Base-by-base conservation (phyloP, 2,888 invertebrate genomes). In the Drosophila bunnanda region DNA sequence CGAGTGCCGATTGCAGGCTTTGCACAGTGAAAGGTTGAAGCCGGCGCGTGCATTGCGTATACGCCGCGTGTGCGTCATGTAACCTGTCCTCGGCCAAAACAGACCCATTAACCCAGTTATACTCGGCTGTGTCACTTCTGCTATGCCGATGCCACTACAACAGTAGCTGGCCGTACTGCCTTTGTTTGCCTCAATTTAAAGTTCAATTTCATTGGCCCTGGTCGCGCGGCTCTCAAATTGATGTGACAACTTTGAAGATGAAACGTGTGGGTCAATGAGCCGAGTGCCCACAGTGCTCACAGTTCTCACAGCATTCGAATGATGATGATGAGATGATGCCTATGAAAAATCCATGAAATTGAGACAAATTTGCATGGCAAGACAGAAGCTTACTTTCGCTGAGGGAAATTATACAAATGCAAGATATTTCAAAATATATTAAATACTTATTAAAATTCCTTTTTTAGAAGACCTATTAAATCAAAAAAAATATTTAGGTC, bases 141-240 rank as follows among this genome's bases (percentile, higher is more conserved):
- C 50, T 22, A 20, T 53, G n/a, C 60, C 54, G 10, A 32, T 70
- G 67, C 43, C 46, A 38, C 56, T 57, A 32, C 64, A 12, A 10
- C 32, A 25, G 25, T 25, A 25, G 25, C 25, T 25, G 25, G 25
- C n/a, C n/a, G n/a, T 38, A 46, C 43, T 62, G 54, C 53, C 88
- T 77, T 81, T 84, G 80, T 74, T 81, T 79, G 87, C 62, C 88
- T 89, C 80, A 87, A 87, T 87, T 87, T 84, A 89, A 87, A 87
- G 87, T 88, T 87, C 87, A 87, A 87, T 89, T 87, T 89, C 89
- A 89, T 88, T 89, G 89, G 89, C 87, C 87, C 87, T 87, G 84
- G 74, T 87, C 50, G 20, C 77, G 80, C 69, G 71, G 77, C 82
- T 75, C 67, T 76, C 78, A 84, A 85, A 89, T 89, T 88, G 86